A percentile compares a stretch with the other conserved stretches of the same genome.
Conservation (phyloP, 2,113 vertebrate genomes). For the Sisor rabdophorus region DNA sequence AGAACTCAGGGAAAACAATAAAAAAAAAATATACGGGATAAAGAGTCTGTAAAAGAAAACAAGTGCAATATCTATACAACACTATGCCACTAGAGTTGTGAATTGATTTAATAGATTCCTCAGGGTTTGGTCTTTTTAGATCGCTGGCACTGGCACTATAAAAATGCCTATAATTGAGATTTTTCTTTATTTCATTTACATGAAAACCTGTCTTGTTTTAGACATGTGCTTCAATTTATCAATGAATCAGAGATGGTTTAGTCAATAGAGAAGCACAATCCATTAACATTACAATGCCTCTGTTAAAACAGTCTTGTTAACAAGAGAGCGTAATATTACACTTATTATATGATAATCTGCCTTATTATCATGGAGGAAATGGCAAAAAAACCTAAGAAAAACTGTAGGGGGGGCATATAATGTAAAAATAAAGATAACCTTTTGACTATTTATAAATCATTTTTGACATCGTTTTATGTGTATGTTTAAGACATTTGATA, state of each 20-base stretch:
- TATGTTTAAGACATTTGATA: too few relatives aligned
- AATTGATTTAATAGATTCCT: neutral
- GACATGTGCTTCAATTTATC: neutral
- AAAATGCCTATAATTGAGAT: neutral
- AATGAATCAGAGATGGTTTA: constrained; percentile 12
- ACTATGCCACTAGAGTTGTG: neutral
- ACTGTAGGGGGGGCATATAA: too few relatives aligned
- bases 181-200: constrained; percentile 12
- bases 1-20: neutral
- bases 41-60: constrained; percentile 24
- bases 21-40: constrained; percentile 1
- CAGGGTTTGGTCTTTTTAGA: neutral
- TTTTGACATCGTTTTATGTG: too few relatives aligned
- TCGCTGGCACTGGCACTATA: constrained; percentile 5
- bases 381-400: neutral
- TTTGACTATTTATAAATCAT: too few relatives aligned
- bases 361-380: neutral
- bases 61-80: neutral
- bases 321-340: constrained; percentile 22
- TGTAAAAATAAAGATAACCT: too few relatives aligned
- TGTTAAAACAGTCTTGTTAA: constrained; percentile 36
- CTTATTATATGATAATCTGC: constrained; percentile 46
- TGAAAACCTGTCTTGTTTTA: neutral
- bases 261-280: neutral
- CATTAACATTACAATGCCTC: constrained; percentile 3